These are phyloP conservation scores for Caranx melampygus DNA, from an alignment of 2,113 vertebrate genomes.

Conservation along the genomic window DNA sequence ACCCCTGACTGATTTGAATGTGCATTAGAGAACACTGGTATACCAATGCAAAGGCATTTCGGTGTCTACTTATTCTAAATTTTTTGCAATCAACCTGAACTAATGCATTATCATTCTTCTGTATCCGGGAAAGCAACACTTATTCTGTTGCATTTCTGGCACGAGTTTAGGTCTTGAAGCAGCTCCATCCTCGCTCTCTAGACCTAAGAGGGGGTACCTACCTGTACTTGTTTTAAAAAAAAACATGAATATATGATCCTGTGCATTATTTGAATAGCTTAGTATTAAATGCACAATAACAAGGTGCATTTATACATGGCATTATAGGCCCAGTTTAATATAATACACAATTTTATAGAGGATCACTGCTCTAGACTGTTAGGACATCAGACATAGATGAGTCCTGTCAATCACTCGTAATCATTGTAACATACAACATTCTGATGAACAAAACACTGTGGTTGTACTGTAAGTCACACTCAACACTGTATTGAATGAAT, in stretches of 20 bases:
- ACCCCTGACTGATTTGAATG: background rate
- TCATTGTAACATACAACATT: background rate
- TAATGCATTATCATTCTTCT: background rate
- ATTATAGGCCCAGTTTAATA: no score
- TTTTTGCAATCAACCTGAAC: background rate
- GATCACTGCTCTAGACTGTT: no score
- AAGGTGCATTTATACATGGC: no score
- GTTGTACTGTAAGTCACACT: background rate
- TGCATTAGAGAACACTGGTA: background rate
- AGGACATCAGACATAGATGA: background rate
- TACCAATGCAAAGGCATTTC: background rate
- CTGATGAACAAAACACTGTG: background rate
- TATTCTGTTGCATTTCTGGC: background rate
- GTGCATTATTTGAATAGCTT: no score
- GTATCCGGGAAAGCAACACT: conserved; percentile 4
- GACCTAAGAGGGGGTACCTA: background rate
- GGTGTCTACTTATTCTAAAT: background rate
- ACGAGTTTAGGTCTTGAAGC: background rate
- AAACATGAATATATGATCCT: no score
- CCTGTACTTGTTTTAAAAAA: no score
- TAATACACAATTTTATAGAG: no score
- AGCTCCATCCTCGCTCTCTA: background rate
- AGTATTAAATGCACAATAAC: no score
- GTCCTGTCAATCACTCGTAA: background rate
- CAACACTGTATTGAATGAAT: background rate